Evolutionary conservation across 2,888 invertebrate genomes (phyloP).

Genomic region (Sicus ferrugineus): DNA sequence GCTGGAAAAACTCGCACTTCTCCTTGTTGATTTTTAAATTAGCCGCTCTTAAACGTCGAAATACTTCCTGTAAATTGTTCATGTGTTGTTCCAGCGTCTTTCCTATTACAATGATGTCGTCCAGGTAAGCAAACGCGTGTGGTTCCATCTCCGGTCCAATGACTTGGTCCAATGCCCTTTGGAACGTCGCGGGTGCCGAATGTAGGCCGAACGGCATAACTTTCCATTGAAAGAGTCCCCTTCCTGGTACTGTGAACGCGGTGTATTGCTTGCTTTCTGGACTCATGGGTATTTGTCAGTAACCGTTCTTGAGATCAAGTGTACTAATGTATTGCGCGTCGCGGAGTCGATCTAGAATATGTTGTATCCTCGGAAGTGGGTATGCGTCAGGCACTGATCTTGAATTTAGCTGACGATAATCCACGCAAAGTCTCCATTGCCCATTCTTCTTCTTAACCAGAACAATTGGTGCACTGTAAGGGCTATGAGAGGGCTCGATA

Average conservation of each 20-base stretch:
- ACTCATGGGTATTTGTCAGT: constrained; percentile 5
- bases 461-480: no score
- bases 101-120: constrained; percentile 15
- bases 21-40: neutral
- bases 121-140: constrained; percentile 16
- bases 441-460: constrained; percentile 21
- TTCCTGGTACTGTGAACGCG: neutral
- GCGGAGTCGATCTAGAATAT: neutral
- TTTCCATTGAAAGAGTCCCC: no score
- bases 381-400: neutral
- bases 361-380: neutral
- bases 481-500: neutral
- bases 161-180: no score
- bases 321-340: neutral
- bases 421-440: constrained; percentile 23
- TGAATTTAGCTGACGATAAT: constrained; percentile 15
- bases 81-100: neutral
- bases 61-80: neutral
- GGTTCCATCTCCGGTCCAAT: no score
- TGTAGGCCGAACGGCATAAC: no score
- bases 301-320: constrained; percentile 7
- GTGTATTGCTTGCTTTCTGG: neutral
- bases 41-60: neutral
- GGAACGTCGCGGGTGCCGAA: no score
- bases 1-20: neutral